Evolutionary conservation across 1,140 invertebrate genomes (phyloP).

Genomic region (Mamestra configurata): DNA sequence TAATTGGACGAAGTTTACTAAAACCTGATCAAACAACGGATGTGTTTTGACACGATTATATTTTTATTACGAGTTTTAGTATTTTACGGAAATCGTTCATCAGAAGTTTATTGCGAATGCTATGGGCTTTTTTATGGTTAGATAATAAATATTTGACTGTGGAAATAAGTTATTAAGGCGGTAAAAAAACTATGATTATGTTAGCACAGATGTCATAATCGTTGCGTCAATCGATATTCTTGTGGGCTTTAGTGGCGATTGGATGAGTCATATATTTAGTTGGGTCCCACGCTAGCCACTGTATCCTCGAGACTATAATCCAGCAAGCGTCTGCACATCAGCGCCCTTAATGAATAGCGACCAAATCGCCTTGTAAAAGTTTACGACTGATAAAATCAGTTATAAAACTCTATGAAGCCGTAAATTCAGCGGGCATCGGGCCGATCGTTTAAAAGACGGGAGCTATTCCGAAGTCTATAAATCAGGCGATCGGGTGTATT

Average conservation of each 20-base stretch:
- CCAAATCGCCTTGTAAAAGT: conserved; percentile 76
- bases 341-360: conserved; percentile 74
- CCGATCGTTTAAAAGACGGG: conserved; percentile 74
- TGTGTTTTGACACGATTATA: conserved; percentile 50
- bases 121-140: conserved; percentile 41
- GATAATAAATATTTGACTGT: conserved; percentile 47
- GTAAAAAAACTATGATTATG: conserved; percentile 34
- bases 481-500: conserved; percentile 73
- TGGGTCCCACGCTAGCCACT: conserved; percentile 1
- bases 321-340: conserved; percentile 35
- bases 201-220: conserved; percentile 35
- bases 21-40: conserved; percentile 47
- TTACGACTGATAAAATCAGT: conserved; percentile 85
- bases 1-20: conserved; percentile 40
- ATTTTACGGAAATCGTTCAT: conserved; percentile 48
- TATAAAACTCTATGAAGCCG: conserved; percentile 83
- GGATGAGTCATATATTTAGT: conserved; percentile 1
- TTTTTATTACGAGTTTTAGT: conserved; percentile 47
- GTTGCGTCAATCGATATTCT: not conserved
- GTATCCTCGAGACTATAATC: conserved; percentile 6
- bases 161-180: conserved; percentile 33
- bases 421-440: conserved; percentile 72
- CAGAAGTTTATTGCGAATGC: conserved; percentile 43
- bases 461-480: conserved; percentile 79
- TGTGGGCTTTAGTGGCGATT: conserved; percentile 2